phyloP scores from a whole-genome alignment of 2,113 vertebrate species.

The Lamprotornis superbus region DNA sequence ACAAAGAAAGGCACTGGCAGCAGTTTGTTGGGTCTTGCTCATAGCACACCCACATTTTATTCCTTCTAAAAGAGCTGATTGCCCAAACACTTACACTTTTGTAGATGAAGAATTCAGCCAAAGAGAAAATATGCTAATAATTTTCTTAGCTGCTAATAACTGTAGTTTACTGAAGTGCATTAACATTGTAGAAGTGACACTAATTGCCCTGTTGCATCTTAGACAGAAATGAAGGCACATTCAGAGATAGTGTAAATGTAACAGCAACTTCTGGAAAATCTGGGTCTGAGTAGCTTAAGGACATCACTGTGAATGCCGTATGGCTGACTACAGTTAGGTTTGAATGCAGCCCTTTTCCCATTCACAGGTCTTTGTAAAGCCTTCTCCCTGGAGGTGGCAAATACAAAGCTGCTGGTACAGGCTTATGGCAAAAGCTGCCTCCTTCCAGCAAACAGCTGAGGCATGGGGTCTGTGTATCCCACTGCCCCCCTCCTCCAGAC shows the following conservation, averaged over 20 bases:
- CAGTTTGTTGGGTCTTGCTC: neutral
- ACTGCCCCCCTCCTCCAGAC: neutral
- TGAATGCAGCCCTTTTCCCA: neutral
- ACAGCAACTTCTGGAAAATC: neutral
- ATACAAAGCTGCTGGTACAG: neutral
- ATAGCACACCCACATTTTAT: conserved; percentile 30
- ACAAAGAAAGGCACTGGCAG: conserved; percentile 44
- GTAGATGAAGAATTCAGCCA: conserved; percentile 46
- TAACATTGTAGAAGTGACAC: neutral
- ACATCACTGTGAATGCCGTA: neutral
- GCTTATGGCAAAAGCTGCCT: neutral
- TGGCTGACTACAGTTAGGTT: neutral
- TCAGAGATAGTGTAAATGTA: neutral
- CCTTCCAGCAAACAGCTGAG: neutral
- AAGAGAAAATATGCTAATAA: conserved; percentile 47
- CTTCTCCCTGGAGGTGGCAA: neutral
- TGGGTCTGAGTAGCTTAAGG: neutral
- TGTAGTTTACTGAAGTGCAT: conserved; percentile 8
- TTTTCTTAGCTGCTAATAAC: conserved; percentile 32
- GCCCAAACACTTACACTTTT: conserved; percentile 44
- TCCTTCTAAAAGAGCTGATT: conserved; percentile 3
- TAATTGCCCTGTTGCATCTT: neutral
- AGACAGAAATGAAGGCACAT: neutral
- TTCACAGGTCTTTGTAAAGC: neutral
- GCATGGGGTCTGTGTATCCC: neutral